phyloP scores from a whole-genome alignment of 2,113 vertebrate genomes.

The Colius striatus region DNA sequence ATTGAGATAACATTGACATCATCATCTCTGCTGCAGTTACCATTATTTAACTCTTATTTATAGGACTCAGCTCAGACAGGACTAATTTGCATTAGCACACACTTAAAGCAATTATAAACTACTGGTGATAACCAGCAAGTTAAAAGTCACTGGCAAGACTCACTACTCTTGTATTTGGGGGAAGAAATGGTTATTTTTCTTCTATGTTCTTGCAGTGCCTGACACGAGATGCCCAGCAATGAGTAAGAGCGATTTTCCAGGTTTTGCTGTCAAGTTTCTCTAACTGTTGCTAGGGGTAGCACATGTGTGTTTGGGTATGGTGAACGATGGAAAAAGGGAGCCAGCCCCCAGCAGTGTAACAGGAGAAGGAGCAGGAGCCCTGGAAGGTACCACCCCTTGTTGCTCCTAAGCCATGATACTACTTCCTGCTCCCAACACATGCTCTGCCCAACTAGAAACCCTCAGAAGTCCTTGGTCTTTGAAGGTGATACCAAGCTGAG shows the following conservation, averaged over 20 bases:
- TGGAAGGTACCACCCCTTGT: not conserved
- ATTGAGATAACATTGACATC: not conserved
- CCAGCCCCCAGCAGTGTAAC: rapidly evolving
- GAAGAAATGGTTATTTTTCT: not conserved
- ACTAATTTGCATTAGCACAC: not conserved
- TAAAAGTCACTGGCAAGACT: not conserved
- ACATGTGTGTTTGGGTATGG: not conserved
- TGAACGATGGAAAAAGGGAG: not conserved
- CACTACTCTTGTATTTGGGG: not conserved
- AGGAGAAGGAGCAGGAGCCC: not conserved
- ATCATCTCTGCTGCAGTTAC: not conserved
- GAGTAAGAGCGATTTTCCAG: not conserved
- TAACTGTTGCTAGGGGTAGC: not conserved
- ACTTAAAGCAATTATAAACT: not conserved
- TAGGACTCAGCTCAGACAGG: not conserved
- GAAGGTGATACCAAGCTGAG: not conserved
- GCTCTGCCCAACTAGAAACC: not conserved
- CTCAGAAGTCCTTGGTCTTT: not conserved
- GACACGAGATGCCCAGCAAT: not conserved
- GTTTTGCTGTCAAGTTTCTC: not conserved
- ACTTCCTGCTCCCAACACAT: not conserved
- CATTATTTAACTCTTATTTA: slow-evolving; percentile 12
- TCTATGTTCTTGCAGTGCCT: not conserved
- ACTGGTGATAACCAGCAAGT: not conserved
- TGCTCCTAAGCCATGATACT: not conserved